Base-by-base conservation (phyloP, 1,140 invertebrate genomes). In the Ceratina japonica region DNA sequence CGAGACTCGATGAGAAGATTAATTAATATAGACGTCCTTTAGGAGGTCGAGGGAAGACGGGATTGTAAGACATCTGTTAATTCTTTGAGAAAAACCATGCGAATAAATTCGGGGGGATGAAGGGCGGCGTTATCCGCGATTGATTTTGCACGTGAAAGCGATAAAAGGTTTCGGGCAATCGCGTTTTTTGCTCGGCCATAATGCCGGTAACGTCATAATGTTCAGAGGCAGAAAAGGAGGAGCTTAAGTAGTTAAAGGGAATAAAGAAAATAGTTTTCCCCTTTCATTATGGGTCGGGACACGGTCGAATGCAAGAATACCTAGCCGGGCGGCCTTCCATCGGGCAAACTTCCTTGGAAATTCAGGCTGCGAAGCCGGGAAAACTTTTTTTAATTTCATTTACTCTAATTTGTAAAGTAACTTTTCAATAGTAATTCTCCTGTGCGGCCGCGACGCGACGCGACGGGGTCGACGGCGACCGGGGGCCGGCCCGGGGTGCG, bases 341-440 rank as follows among this genome's bases (percentile, higher is more conserved):
- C 69, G 75, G 82, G 37, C 86, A 81, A 90, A 90, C 84, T 90
- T 89, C 72, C 86, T 83, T 85, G 87, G 87, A 90, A 89, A 89
- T 89, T 81, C 86, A 82, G 87, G 82, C 86, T 89, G 86, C 85
- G 84, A 80, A 84, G 73, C 82, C 37, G 37, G 74, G 84, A 90
- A 90, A 90, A 87, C 80, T 89, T 90, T 89, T 90, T 90, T 89
- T 90, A 90, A 90, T 90, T 90, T 90, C 89, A 90, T 90, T 90
- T 89, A 88, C 89, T 87, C 84, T 90, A 90, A 90, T 90, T 90
- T 90, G 88, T 87, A 90, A 90, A 89, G 87, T 90, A 90, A 90
- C 88, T 90, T 90, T 90, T 88, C 89, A 86, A 89, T 90, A 90
- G 89, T 85, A 84, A 85, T 89, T 88, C 85, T 87, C 85, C 81